Evolutionary conservation across 2,888 invertebrate species (phyloP).

Genomic region (Lithosia quadra): DNA sequence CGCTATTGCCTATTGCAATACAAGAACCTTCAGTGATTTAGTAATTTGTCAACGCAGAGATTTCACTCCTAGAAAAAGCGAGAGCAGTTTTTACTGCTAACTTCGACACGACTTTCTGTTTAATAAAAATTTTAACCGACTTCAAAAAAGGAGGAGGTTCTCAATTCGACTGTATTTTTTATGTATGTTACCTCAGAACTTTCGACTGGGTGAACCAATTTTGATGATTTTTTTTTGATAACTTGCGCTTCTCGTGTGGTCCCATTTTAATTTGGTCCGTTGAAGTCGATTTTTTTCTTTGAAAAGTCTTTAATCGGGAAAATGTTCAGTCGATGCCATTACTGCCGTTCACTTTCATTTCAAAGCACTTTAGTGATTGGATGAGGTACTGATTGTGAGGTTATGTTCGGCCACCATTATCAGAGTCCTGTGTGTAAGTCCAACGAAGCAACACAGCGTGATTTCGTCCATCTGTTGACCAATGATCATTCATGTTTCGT

Average conservation of each 20-base stretch:
- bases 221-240: no score
- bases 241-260: no score
- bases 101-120: no score
- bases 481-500: constrained; percentile 62
- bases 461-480: constrained; percentile 47
- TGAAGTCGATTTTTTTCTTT: no score
- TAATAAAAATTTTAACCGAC: neutral
- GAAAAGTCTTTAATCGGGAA: neutral
- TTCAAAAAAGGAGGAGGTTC: no score
- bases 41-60: constrained; percentile 7
- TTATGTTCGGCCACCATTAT: neutral
- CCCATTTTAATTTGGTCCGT: no score
- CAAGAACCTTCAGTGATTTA: neutral
- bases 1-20: neutral
- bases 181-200: no score
- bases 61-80: neutral
- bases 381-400: neutral
- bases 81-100: no score
- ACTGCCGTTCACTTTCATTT: neutral
- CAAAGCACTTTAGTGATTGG: neutral
- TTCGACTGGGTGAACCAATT: no score
- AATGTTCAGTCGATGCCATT: neutral
- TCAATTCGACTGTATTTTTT: no score
- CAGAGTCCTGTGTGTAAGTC: constrained; percentile 18
- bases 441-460: constrained; percentile 27